phyloP scores from a whole-genome alignment of 2,888 invertebrate species.

The Coleophora deauratella region DNA sequence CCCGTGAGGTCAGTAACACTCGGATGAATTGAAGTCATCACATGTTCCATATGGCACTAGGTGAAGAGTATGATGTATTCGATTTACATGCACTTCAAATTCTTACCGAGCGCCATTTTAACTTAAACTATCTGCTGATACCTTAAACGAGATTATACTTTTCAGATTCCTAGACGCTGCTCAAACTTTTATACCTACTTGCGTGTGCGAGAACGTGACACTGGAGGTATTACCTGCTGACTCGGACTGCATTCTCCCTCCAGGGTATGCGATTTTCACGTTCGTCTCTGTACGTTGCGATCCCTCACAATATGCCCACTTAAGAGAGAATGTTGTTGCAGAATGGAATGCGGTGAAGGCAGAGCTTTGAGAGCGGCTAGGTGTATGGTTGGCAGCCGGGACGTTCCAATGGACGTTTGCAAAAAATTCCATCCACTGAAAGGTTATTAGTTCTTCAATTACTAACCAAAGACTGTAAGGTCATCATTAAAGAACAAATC shows the following conservation, averaged over 20 bases:
- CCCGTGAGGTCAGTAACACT: slow-evolving; percentile 54
- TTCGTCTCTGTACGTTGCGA: no score
- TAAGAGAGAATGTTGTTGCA: slow-evolving; percentile 12
- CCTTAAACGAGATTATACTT: neutral
- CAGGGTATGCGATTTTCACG: slow-evolving; percentile 34
- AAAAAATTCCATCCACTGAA: slow-evolving; percentile 61
- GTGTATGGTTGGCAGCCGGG: slow-evolving; percentile 50
- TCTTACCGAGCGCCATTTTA: no score
- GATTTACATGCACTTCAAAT: no score
- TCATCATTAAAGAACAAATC: no score
- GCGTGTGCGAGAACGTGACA: slow-evolving; percentile 54
- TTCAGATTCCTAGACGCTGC: slow-evolving; percentile 53
- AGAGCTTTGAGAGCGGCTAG: slow-evolving; percentile 52
- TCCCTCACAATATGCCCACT: no score
- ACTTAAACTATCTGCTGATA: no score
- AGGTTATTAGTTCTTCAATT: slow-evolving; percentile 32
- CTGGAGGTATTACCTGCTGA: slow-evolving; percentile 56
- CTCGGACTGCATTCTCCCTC: slow-evolving; percentile 58
- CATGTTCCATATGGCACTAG: no score
- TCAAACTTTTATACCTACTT: slow-evolving; percentile 52
- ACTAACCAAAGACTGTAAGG: neutral
- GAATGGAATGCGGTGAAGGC: slow-evolving; percentile 62
- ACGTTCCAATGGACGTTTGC: slow-evolving; percentile 63
- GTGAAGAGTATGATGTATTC: no score
- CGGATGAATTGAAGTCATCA: no score